phyloP scores from a whole-genome alignment of 1,140 invertebrate genomes.

The Aporrectodea caliginosa region DNA sequence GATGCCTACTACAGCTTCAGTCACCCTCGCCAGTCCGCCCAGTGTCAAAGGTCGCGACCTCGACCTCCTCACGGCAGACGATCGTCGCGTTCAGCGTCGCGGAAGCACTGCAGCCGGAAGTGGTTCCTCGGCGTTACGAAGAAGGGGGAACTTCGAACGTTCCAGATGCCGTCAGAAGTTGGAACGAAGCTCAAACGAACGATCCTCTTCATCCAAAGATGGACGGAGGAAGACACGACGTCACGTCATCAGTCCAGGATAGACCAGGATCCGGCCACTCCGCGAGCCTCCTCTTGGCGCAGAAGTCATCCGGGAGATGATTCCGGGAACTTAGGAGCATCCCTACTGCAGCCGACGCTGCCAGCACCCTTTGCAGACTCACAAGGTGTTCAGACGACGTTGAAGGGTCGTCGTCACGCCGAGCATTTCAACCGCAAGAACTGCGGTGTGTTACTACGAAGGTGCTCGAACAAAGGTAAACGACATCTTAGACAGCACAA shows the following conservation, averaged over 20 bases:
- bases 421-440: background rate
- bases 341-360: no score
- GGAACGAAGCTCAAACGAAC: background rate
- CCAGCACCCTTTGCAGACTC: no score
- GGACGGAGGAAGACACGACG: background rate
- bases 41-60: background rate
- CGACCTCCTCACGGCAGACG: no score
- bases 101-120: background rate
- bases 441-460: background rate
- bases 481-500: background rate
- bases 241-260: no score
- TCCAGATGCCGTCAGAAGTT: background rate
- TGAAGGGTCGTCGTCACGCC: no score
- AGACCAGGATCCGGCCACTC: no score
- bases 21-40: background rate
- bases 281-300: no score
- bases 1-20: background rate
- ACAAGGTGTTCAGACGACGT: no score
- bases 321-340: no score
- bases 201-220: background rate
- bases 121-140: background rate
- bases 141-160: background rate
- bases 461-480: background rate
- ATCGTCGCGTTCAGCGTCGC: background rate
- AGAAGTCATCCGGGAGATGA: no score